A percentile compares a stretch with the other conserved stretches of the same genome.
Evolutionary conservation across 2,888 invertebrate genomes (phyloP).

Genomic region (Habrosyne pyritoides): DNA sequence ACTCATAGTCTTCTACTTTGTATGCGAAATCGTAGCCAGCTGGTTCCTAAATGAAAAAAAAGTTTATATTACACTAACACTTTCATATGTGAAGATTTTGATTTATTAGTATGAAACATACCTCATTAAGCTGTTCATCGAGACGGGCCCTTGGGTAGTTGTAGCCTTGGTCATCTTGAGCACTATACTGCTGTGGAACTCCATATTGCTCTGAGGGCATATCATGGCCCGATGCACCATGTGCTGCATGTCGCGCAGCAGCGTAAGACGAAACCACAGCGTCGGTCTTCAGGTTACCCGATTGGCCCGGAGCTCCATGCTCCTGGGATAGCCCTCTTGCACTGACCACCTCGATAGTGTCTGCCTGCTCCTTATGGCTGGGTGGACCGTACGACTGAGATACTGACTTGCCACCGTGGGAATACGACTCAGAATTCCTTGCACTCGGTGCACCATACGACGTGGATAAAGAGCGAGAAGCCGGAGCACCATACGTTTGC

Average conservation of each 20-base stretch:
- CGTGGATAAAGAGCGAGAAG: conserved; percentile 37
- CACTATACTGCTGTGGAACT: conserved; percentile 72
- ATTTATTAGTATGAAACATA: conserved; percentile 22
- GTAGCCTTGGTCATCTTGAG: conserved; percentile 53
- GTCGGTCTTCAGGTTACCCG: conserved; percentile 53
- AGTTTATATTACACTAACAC: no score
- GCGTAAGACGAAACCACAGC: conserved; percentile 62
- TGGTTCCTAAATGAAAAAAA: conserved; percentile 63
- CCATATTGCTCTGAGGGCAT: conserved; percentile 69
- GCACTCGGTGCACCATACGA: conserved; percentile 45
- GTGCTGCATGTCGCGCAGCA: conserved; percentile 39
- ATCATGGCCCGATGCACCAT: background rate
- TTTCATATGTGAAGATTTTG: no score
- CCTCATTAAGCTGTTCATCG: conserved; percentile 58
- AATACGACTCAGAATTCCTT: conserved; percentile 43
- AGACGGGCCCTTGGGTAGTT: conserved; percentile 51
- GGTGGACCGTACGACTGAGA: conserved; percentile 52
- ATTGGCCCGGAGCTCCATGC: conserved; percentile 66
- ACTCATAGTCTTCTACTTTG: conserved; percentile 22
- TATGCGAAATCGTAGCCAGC: conserved; percentile 85
- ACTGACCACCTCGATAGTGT: conserved; percentile 69
- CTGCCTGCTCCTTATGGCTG: conserved; percentile 42
- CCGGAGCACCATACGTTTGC: conserved; percentile 40
- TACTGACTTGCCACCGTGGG: conserved; percentile 44
- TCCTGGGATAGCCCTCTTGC: conserved; percentile 54